Percentiles rank a stretch among this genome's conserved stretches.
Evolutionary conservation across 2,113 vertebrate genomes (phyloP).

Genomic region (Steatornis caripensis): DNA sequence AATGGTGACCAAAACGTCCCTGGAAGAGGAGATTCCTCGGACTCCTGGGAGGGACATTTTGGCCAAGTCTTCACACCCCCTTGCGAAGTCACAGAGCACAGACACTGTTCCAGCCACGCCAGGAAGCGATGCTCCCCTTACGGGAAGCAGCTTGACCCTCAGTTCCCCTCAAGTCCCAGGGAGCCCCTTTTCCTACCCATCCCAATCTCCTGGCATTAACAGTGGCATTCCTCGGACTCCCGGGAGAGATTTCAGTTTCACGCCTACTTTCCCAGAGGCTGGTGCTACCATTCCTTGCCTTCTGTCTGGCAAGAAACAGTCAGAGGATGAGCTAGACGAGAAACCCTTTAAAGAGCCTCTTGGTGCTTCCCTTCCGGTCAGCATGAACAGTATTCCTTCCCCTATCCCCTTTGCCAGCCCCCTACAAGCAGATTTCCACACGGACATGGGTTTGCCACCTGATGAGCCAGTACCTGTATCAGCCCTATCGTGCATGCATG

Average conservation of each 20-base stretch:
- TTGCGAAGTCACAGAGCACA: slow-evolving; percentile 88
- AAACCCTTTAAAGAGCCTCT: slow-evolving; percentile 83
- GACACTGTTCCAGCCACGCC: slow-evolving; percentile 89
- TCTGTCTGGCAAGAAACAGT: slow-evolving; percentile 77
- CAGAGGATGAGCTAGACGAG: slow-evolving; percentile 83
- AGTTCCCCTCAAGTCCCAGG: slow-evolving; percentile 90
- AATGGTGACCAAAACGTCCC: slow-evolving; percentile 68
- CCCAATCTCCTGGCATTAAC: slow-evolving; percentile 88
- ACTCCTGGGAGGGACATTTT: slow-evolving; percentile 89
- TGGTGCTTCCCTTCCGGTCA: slow-evolving; percentile 60
- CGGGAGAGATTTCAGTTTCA: slow-evolving; percentile 92
- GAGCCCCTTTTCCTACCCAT: slow-evolving; percentile 94
- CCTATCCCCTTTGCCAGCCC: slow-evolving; percentile 67
- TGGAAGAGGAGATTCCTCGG: slow-evolving; percentile 89
- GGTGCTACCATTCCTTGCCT: slow-evolving; percentile 75
- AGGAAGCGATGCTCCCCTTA: slow-evolving; percentile 85
- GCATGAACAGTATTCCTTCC: slow-evolving; percentile 71
- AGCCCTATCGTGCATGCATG: slow-evolving; percentile 54
- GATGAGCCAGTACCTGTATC: slow-evolving; percentile 54
- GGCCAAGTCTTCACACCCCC: slow-evolving; percentile 69
- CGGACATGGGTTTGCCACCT: slow-evolving; percentile 48
- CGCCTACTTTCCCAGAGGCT: slow-evolving; percentile 90
- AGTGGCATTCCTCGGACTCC: slow-evolving; percentile 93
- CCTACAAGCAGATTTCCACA: slow-evolving; percentile 55
- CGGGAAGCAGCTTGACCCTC: slow-evolving; percentile 83